Evolutionary conservation across 2,113 vertebrate species (phyloP), one percentile per base, ranked within the genome.

Genomic region (Bos javanicus): DNA sequence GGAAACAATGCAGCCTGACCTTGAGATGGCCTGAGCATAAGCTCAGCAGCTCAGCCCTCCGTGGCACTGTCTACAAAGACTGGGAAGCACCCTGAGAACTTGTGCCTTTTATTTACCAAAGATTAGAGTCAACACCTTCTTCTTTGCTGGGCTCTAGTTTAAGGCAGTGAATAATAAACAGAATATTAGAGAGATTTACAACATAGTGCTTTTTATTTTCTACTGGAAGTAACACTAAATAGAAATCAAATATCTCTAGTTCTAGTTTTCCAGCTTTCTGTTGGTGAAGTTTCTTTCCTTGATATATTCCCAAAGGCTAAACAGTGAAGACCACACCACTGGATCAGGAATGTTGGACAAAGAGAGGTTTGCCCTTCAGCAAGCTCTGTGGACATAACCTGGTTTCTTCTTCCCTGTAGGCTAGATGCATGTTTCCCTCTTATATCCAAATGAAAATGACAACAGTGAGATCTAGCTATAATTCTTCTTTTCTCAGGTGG

Each of bases 201-300:
- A 21, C 19, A 87, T 1, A 26, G 7, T 82, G 6, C 33, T 84
- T 80, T 95, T 93, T n/a, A 74, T 85, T 83, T 30, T 86, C 60
- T 82, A 86, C 28, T 83, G 30, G 90, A 94, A 95, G 86, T 83
- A 83, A 78, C 82, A 82, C 36, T 71, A 86, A 95, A 17, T 93
- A 93, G 89, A 67, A 85, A 95, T 82, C 39, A 67, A 59, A 82
- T 60, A 48, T 64, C 54, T 86, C 12, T n/a, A 71, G 3, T 52
- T 86, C 87, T 95, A n/a, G 23, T 76, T 96, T 95, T 93, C 67
- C 17, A 95, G 33, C 30, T 43, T 7, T 89, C 16, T 82, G 1
- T 14, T 67, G n/a, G 14, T n/a, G 5, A 91, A 85, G 60, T 93
- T 46, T 43, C 56, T 85, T 94, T 91, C 39, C 43, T 36, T 95